Evolutionary conservation across 2,113 vertebrate species (phyloP), one percentile per base, ranked within the genome.

Genomic region (Arenaria interpres): DNA sequence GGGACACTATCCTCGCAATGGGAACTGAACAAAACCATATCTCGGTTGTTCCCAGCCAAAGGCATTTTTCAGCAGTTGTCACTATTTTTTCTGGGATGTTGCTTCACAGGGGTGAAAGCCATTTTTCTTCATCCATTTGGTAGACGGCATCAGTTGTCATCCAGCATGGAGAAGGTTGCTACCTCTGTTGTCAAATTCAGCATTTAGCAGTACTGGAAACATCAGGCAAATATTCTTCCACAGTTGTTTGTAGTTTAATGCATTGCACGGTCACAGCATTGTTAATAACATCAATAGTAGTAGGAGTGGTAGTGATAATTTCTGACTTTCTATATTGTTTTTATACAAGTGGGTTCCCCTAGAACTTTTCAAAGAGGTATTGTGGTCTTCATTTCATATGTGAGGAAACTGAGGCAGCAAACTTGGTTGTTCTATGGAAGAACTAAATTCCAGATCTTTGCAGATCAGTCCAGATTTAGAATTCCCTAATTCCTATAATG

Each of bases 1-100:
- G 5, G 10, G 59, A n/a, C 25, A 20, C 8, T 39, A 0, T 41
- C 15, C 12, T 27, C 1, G 0, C 17, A 64, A 11, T 7, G 23
- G 17, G 54, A 79, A 48, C 14, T 23, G 50, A 28, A 46, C 32
- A 67, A 76, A 93, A 39, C 2, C 20, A 27, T 41, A 13, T 3
- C 41, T 82, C 39, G 22, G n/a, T 3, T 56, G 3, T 20, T 83
- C 45, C 33, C 39, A 92, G n/a, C 14, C 43, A 81, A 68, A 53
- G 56, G 24, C 60, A 32, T 45, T 96, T 91, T 59, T 77, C 74
- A 88, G 33, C 4, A 54, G 17, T 67, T 71, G 25, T 17, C 51
- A 35, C 37, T 54, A 27, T 78, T 85, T 86, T 4, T 59, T 78
- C 41, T 68, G 48, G 18, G 1, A 1, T 16, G 27, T 48, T 67